These are phyloP conservation scores for Thecophora atra DNA, from an alignment of 2,888 invertebrate species.

Conservation along the genomic window DNA sequence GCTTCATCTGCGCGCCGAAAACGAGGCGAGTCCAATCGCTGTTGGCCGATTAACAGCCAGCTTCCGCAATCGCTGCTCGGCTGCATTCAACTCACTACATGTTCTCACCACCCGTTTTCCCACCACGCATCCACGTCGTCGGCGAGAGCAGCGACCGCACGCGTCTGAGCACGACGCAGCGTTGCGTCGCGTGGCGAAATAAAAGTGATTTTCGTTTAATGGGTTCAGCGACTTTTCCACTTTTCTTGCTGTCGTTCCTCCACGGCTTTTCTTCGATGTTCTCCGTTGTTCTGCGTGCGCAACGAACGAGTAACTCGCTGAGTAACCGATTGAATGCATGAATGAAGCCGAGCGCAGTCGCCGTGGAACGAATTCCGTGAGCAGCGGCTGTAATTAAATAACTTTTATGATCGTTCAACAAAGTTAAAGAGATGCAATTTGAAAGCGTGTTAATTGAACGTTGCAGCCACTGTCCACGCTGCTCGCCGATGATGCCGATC, in stretches of 20 bases:
- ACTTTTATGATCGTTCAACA: background rate
- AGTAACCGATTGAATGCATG: background rate
- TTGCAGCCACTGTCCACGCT: conserved; percentile 4
- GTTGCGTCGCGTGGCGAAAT: conserved; percentile 27
- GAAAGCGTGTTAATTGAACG: background rate
- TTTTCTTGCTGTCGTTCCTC: background rate
- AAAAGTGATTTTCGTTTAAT: conserved; percentile 35
- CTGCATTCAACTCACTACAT: background rate
- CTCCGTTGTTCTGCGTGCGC: too few species aligned
- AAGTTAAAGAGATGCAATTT: background rate
- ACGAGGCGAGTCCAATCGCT: background rate
- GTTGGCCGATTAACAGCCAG: conserved; percentile 3
- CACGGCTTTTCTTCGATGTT: background rate
- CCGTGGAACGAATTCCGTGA: background rate
- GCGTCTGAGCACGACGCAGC: background rate
- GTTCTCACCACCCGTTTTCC: too few species aligned
- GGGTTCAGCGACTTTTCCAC: conserved; percentile 38
- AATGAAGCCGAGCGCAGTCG: background rate
- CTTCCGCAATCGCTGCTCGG: background rate
- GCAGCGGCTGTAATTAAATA: background rate
- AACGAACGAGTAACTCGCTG: conserved; percentile 8
- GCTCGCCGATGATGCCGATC: background rate
- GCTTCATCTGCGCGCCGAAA: conserved; percentile 8
- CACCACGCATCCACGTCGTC: too few species aligned
- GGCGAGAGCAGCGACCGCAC: background rate